Evolutionary conservation across 2,797 vertebrate genomes (phyloP), one percentile per base, ranked within the genome.

Genomic region (Prunella strophiata): DNA sequence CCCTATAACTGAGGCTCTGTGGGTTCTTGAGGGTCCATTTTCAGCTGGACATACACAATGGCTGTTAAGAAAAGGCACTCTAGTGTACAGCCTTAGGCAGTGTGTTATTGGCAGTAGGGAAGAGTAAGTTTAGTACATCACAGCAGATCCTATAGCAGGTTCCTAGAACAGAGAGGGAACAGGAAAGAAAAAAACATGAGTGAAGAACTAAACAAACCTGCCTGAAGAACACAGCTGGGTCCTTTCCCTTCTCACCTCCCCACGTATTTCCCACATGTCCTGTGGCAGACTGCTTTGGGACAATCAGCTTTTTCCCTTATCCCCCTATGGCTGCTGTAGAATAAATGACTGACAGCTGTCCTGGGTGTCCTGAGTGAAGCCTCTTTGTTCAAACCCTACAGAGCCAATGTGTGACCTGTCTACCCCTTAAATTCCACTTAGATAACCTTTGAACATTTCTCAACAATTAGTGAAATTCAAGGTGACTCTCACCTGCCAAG

Each of bases 51-150:
- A 85, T 97, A 95, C 85, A 98, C 95, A 97, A 98, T 98, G 97
- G 98, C 98, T 98, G 97, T 98, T 98, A 98, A 98, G 98, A 98
- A 98, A 99, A 99, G 99, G 99, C 99, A 99, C 99, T 99, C 98
- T 97, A 98, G 98, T 98, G 98, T 98, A 97, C 97, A 98, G 98
- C 97, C 97, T 97, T 97, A 97, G 98, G 98, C 98, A 98, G 98
- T 98, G 98, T 98, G 98, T 98, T 96, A 97, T 97, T 98, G 98
- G 99, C 98, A 98, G 98, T 98, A 97, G 96, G 91, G 96, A 94
- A 94, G 97, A 98, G 93, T 71, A 97, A 98, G 68, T 93, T 98
- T 97, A 98, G 97, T 96, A 97, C 98, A 98, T 98, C 98, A 96
- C 98, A 94, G 97, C 98, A 93, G 98, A 98, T 97, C 98, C 98